Evolutionary conservation across 2,113 vertebrate species (phyloP), one percentile per base, ranked within the genome.

Genomic region (Syngnathus typhle): DNA sequence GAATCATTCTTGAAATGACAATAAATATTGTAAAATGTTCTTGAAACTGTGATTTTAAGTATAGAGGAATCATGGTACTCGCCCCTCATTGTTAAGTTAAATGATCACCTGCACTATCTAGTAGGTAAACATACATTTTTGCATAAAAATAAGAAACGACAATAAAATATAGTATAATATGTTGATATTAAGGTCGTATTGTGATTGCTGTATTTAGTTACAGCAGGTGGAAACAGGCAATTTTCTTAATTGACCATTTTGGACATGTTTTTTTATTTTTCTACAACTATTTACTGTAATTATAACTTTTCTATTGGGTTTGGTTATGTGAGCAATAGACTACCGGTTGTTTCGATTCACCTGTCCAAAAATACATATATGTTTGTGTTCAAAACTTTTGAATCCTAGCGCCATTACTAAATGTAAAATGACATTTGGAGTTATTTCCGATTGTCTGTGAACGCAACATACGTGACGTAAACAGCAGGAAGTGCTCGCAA

Each of bases 401-500:
- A 32, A 3, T 32, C 27, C 27, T 32, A 32, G 27, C 2, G 27
- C 27, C 27, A 32, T 32, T 32, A 3, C 5, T 55, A 5, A 0
- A 38, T 43, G 15, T 18, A 43, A 41, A 39, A 41, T 61, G 0
- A 32, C 27, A 3, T 2, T 27, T 32, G 27, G 27, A 7, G 8
- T 4, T 21, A 67, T 67, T 72, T 80, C 64, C 73, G 59, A 75
- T 59, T 60, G 58, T 1, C 38, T 51, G 0, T 71, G 68, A 82
- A 82, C 43, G 51, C 51, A 39, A 13, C 0, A 13, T n/a, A 47
- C 70, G 43, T 74, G 70, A 77, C 76, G 82, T 83, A 61, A 49
- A 72, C 59, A 21, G 11, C 71, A 75, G 82, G 85, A 87, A 87
- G 79, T 65, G 43, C 23, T 55, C 4, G n/a, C 1, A 0, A 1